phyloP scores from a whole-genome alignment of 2,113 vertebrate genomes.

The Pterocles burchelli region DNA sequence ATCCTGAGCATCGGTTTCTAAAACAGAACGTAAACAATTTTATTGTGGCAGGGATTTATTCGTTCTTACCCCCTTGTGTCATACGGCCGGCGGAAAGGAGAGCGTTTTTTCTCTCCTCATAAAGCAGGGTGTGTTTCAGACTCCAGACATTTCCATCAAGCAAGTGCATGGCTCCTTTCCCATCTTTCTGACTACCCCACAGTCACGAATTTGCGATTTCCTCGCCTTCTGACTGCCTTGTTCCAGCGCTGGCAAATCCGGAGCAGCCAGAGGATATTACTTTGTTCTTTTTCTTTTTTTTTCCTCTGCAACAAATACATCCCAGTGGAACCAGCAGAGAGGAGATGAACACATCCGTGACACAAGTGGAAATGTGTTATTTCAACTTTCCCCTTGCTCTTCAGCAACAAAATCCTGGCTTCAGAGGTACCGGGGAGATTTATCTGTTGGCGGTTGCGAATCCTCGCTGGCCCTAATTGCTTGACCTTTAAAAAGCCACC shows the following conservation, averaged over 20 bases:
- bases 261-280: neutral
- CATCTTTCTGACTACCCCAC: neutral
- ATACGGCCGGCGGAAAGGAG: neutral
- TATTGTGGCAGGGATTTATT: neutral
- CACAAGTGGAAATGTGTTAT: neutral
- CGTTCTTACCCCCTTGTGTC: neutral
- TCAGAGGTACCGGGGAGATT: accelerated
- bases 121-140: slow-evolving; percentile 39
- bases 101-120: neutral
- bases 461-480: neutral
- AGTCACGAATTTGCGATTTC: neutral
- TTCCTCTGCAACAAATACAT: neutral
- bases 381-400: neutral
- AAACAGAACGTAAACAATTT: slow-evolving; percentile 41
- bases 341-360: neutral
- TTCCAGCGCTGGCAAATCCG: accelerated
- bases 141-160: neutral
- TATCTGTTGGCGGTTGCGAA: neutral
- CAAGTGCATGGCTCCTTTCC: slow-evolving; percentile 34
- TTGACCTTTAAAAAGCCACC: neutral
- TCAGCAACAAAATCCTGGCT: neutral
- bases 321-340: accelerated
- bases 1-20: neutral
- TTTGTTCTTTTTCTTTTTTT: neutral
- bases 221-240: neutral